phyloP scores from a whole-genome alignment of 2,888 invertebrate species.

The Lysandra coridon region DNA sequence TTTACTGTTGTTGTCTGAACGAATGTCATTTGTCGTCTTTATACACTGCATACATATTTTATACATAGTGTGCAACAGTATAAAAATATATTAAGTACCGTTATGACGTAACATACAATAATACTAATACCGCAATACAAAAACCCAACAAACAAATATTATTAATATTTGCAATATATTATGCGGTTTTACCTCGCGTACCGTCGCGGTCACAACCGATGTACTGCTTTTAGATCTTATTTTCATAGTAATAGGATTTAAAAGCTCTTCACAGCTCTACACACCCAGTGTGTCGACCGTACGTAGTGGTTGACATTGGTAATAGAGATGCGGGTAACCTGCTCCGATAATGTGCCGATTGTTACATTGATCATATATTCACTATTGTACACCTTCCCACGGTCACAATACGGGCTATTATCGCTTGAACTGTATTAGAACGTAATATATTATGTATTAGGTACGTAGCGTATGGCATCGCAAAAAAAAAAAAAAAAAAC shows the following conservation, averaged over 20 bases:
- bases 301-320: conserved; percentile 9
- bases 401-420: not conserved
- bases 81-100: not conserved
- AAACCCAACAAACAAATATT: not conserved
- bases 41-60: not conserved
- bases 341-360: conserved; percentile 4
- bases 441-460: not conserved
- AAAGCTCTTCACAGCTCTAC: not conserved
- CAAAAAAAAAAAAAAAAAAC: not conserved
- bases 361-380: not conserved
- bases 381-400: not conserved
- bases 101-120: not conserved
- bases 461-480: not conserved
- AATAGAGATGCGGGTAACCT: conserved; percentile 14
- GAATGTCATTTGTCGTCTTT: not conserved
- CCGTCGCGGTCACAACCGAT: not conserved
- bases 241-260: not conserved
- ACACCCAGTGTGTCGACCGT: not conserved
- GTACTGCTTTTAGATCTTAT: not conserved
- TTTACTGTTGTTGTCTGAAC: not conserved
- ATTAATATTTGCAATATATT: not conserved
- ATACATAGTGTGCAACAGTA: not conserved
- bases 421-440: not conserved
- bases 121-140: not conserved
- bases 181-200: not conserved